Evolutionary conservation across 2,888 invertebrate species (phyloP), one percentile per base, ranked within the genome.

Genomic region (Horisme vitalbata): DNA sequence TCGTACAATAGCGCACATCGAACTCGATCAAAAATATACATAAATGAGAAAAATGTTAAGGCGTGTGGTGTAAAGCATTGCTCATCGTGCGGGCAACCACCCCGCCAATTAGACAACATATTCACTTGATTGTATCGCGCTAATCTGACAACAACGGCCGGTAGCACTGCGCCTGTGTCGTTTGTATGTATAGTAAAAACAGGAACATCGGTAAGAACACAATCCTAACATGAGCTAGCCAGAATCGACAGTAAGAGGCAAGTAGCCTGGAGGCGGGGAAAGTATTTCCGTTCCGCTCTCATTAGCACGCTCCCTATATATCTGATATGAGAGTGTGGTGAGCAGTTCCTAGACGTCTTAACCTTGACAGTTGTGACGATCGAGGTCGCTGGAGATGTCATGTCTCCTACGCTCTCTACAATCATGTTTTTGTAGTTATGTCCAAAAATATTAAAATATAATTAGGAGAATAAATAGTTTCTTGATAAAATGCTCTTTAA

Each of bases 281-380:
- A 79, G 78, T 77, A 67, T 51, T 61, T n/a, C n/a, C 61, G 75
- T 71, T 69, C 67, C 68, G 77, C 70, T 74, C 77, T 65, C 67
- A 68, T 75, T 71, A 63, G 51, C 55, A 31, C 38, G 30, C 20
- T 45, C 38, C 45, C 43, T 21, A 20, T 31, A 32, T 4, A n/a
- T n/a, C n/a, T n/a, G 41, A 10, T 20, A 21, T 12, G 48, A 30
- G 27, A 43, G 36, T 27, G 37, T 2, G 11, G 14, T 7, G 1
- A 18, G n/a, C 11, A 1, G 26, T 26, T 10, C 11, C 6, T 24
- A 26, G 11, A 11, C 11, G 6, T 11, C 11, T 9, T 7, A 26
- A 11, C 26, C 26, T 26, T 26, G 26, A 10, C 11, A 2, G 4
- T 1, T 8, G n/a, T n/a, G n/a, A n/a, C 10, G 8, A 24, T 10